These are phyloP conservation scores for Astyanax mexicanus DNA, from an alignment of 2,797 vertebrate species.

Conservation along the genomic window DNA sequence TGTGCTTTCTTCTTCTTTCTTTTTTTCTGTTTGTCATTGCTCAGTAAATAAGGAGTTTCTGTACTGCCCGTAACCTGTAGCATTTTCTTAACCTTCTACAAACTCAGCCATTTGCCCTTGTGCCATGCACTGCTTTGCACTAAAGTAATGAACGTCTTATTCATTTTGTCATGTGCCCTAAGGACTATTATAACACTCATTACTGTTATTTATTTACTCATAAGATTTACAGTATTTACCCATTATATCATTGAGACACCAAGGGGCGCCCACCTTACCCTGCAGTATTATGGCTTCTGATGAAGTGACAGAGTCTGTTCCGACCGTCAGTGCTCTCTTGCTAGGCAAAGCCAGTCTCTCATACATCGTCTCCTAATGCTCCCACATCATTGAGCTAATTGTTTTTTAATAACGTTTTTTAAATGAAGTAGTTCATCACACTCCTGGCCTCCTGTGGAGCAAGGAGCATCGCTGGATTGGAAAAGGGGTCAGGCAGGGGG, in stretches of 20 bases:
- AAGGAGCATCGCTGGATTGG: constrained; percentile 59
- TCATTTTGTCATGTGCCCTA: constrained; percentile 15
- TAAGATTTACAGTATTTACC: constrained; percentile 39
- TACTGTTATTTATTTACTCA: constrained; percentile 53
- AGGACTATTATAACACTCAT: constrained; percentile 41
- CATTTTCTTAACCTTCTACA: neutral
- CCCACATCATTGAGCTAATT: constrained; percentile 73
- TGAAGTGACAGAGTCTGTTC: constrained; percentile 41
- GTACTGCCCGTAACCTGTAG: neutral
- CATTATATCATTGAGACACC: constrained; percentile 28
- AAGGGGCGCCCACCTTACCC: constrained; percentile 12
- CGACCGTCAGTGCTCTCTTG: constrained; percentile 24
- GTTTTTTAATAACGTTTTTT: constrained; percentile 82
- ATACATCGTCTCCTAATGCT: constrained; percentile 65
- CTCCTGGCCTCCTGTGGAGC: constrained; percentile 69
- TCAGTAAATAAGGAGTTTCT: neutral
- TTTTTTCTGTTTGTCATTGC: neutral
- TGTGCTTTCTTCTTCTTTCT: too few species aligned
- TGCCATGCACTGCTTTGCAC: neutral
- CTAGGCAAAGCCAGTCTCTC: constrained; percentile 41
- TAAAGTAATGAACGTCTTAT: constrained; percentile 30
- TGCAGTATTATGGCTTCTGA: constrained; percentile 34
- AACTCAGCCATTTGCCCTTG: constrained; percentile 16
- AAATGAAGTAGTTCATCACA: constrained; percentile 75
- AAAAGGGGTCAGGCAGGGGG: constrained; percentile 32